These are phyloP conservation scores for Tautogolabrus adspersus DNA, from an alignment of 2,113 vertebrate genomes.

Conservation along the genomic window DNA sequence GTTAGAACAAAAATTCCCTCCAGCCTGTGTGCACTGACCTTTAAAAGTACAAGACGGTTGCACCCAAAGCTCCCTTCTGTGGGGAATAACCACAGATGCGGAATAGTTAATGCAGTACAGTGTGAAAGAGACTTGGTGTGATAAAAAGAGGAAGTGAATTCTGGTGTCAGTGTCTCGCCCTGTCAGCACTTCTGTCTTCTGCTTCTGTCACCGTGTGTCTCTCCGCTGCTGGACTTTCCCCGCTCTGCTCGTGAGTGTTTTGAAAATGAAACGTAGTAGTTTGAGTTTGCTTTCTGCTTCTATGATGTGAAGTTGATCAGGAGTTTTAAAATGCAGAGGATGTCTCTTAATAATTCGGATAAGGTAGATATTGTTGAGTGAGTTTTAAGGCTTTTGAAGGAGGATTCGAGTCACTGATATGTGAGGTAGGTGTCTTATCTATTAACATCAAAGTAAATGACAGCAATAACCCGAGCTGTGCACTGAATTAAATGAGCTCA, in stretches of 20 bases:
- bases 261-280: not conserved
- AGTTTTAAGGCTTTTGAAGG: not conserved
- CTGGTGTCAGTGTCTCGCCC: slow-evolving; percentile 22
- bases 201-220: slow-evolving; percentile 4
- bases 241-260: not conserved
- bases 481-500: too few species aligned
- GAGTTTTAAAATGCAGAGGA: not conserved
- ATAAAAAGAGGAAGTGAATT: slow-evolving; percentile 52
- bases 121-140: slow-evolving; percentile 24
- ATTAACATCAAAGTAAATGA: not conserved
- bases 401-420: not conserved
- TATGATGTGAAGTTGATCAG: not conserved
- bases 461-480: too few species aligned
- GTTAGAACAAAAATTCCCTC: not conserved
- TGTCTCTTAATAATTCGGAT: not conserved
- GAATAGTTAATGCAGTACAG: not conserved
- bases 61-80: not conserved
- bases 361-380: not conserved
- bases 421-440: slow-evolving; percentile 28
- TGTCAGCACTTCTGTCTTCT: slow-evolving; percentile 63
- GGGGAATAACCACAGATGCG: not conserved
- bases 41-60: not conserved
- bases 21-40: not conserved
- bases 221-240: slow-evolving; percentile 34
- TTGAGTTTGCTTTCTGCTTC: not conserved